These are phyloP conservation scores for Daboia siamensis DNA, from an alignment of 2,113 vertebrate species.

Conservation along the genomic window DNA sequence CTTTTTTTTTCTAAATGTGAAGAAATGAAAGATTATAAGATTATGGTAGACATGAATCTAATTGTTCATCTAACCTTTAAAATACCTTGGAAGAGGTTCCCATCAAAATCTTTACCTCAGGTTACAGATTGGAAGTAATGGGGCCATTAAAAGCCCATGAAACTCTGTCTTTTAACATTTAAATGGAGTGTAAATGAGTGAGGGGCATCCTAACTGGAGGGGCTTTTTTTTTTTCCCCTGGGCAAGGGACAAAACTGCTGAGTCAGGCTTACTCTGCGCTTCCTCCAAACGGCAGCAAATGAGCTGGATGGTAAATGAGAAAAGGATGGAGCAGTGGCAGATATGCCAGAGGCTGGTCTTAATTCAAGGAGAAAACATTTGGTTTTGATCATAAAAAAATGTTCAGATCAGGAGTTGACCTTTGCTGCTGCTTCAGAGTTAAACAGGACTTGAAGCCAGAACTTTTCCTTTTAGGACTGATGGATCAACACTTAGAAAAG, in stretches of 20 bases:
- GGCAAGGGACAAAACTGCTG: not conserved
- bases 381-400: not conserved
- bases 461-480: not conserved
- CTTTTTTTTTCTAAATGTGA: not conserved
- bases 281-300: constrained; percentile 25
- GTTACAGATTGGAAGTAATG: constrained; percentile 70
- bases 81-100: constrained; percentile 60
- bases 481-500: not conserved
- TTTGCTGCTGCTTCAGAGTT: not conserved
- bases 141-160: constrained; percentile 64
- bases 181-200: constrained; percentile 64
- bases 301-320: constrained; percentile 49
- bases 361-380: not conserved
- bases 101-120: constrained; percentile 57
- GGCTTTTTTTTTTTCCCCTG: not conserved
- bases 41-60: constrained; percentile 46
- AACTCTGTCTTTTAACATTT: constrained; percentile 68
- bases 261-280: not conserved
- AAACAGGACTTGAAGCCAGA: not conserved
- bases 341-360: constrained; percentile 3
- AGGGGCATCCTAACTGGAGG: constrained; percentile 37
- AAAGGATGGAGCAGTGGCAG: constrained; percentile 35
- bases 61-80: constrained; percentile 66
- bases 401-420: not conserved
- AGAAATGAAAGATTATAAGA: constrained; percentile 55